Conservation (phyloP, 2,113 vertebrate species). For the Neogobius melanostomus region DNA sequence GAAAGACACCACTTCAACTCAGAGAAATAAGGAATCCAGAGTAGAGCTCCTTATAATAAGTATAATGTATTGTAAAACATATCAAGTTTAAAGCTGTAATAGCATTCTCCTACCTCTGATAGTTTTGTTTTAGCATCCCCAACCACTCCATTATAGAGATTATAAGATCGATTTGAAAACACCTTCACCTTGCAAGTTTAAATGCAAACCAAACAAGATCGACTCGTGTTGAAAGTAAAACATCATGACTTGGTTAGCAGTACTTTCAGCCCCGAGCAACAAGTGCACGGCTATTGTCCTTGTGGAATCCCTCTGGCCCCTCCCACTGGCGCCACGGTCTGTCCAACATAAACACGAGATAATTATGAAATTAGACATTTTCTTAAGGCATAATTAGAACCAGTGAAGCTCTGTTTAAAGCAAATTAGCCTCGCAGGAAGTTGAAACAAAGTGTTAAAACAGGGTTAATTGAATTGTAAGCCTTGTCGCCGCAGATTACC, state of each 20-base stretch:
- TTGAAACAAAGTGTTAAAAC: slow-evolving; percentile 80
- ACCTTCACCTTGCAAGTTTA: not conserved
- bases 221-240: not conserved
- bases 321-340: slow-evolving; percentile 36
- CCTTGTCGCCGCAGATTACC: slow-evolving; percentile 79
- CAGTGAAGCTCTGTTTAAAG: slow-evolving; percentile 69
- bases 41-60: too few species aligned
- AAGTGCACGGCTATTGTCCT: slow-evolving; percentile 13
- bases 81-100: too few species aligned
- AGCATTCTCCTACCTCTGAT: too few species aligned
- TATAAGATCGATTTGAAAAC: too few species aligned
- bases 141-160: too few species aligned
- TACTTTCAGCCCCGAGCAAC: slow-evolving; percentile 4
- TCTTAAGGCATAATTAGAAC: slow-evolving; percentile 66
- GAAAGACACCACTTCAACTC: too few species aligned
- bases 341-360: slow-evolving; percentile 66
- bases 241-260: not conserved
- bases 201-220: not conserved
- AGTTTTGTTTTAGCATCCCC: too few species aligned
- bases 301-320: slow-evolving; percentile 32
- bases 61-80: too few species aligned
- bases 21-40: too few species aligned
- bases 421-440: slow-evolving; percentile 74
- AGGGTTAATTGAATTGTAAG: slow-evolving; percentile 82
- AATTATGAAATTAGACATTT: slow-evolving; percentile 60